Base-by-base conservation (phyloP, 2,113 vertebrate species). In the Clarias magur region DNA sequence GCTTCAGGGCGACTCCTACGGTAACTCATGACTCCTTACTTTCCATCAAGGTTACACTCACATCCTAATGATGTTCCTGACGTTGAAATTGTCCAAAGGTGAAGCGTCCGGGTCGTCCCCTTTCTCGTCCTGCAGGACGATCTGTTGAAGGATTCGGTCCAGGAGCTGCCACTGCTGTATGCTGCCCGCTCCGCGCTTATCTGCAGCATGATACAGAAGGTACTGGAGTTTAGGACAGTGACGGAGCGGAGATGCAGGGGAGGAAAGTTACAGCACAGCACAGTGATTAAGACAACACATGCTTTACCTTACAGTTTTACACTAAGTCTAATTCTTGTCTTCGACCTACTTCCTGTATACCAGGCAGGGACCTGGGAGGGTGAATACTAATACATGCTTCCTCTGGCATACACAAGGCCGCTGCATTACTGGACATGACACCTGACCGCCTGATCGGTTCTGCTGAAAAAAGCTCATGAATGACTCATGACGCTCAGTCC, bases 61-160 rank as follows among this genome's bases (percentile, higher is more conserved):
- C 98, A 99, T 97, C 92, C 97, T 97, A 91, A 99, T 96, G 10
- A 99, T 97, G 92, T 97, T 99, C 94, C 96, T 99, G 85, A 99
- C 98, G 21, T 95, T 98, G 94, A 99, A 99, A 94, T 99, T 98
- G 90, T 99, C 98, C 94, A 99, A 17, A 0, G 97, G 97, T 59
- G 97, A 94, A 80, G 93, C 93, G 85, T 99, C 98, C 0, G 97
- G 98, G 92, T 99, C 97, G 88, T 98, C 93, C 1, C 98, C 98
- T 92, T 95, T 96, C 82, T 99, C 98, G 17, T 97, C 97, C 92
- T 99, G 98, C 25, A 99, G 96, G 89, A 99, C 96, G 0, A 99
- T 96, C 95, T 99, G 98, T 92, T 99, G 98, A 7, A 99, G 95
- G 92, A 99, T 99, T 72, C 98, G 93, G 92, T 99, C 98, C 86